Evolutionary conservation across 2,113 vertebrate genomes (phyloP).

Genomic region (Garra rufa): DNA sequence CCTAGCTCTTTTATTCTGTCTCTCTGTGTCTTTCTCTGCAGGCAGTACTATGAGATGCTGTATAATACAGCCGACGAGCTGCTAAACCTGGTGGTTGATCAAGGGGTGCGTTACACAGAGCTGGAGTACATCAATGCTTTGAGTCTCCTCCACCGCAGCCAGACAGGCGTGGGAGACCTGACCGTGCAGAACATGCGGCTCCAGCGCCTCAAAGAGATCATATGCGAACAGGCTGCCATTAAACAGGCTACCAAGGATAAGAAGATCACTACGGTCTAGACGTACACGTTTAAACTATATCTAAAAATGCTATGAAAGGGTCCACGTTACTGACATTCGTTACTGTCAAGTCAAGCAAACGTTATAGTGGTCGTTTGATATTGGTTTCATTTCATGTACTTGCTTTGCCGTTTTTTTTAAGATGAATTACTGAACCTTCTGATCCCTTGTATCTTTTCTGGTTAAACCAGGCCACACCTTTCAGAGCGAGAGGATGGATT

Average conservation of each 20-base stretch:
- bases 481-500: slow-evolving; percentile 60
- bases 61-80: slow-evolving; percentile 97
- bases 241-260: slow-evolving; percentile 99
- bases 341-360: neutral
- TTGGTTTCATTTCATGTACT: neutral
- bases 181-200: slow-evolving; percentile 91
- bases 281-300: neutral
- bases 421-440: slow-evolving; percentile 10
- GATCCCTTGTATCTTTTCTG: slow-evolving; percentile 25
- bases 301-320: neutral
- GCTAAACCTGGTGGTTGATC: slow-evolving; percentile 96
- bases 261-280: slow-evolving; percentile 95
- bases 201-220: slow-evolving; percentile 97
- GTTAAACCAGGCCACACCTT: slow-evolving; percentile 46
- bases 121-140: slow-evolving; percentile 97
- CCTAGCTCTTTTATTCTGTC: neutral
- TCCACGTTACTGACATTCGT: neutral
- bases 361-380: neutral
- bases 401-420: neutral
- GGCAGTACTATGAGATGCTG: slow-evolving; percentile 99
- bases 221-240: slow-evolving; percentile 97
- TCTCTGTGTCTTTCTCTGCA: slow-evolving; percentile 43
- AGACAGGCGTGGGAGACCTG: slow-evolving; percentile 95
- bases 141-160: slow-evolving; percentile 93
- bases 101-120: slow-evolving; percentile 97